These are phyloP conservation scores for Sinosuthora webbiana DNA, from an alignment of 2,113 vertebrate genomes.

Conservation along the genomic window DNA sequence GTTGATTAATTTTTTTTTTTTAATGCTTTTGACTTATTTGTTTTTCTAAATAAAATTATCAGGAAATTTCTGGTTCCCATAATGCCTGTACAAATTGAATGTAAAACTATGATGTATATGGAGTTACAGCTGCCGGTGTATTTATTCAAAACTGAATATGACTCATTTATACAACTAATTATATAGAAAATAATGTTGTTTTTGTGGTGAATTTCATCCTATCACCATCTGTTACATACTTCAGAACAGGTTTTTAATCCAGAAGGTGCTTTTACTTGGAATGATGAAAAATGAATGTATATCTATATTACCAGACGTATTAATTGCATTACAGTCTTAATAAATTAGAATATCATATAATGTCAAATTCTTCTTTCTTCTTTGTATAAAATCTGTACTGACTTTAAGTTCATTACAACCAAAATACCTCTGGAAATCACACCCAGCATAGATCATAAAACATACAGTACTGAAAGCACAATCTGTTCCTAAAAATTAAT, in stretches of 20 bases:
- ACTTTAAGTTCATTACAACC: not conserved
- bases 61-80: not conserved
- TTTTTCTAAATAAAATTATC: not conserved
- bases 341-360: not conserved
- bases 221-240: slow-evolving; percentile 12
- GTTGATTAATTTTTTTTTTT: not conserved
- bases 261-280: not conserved
- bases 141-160: not conserved
- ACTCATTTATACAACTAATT: not conserved
- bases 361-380: not conserved
- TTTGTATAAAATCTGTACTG: not conserved
- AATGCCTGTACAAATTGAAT: not conserved
- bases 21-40: not conserved
- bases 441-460: not conserved
- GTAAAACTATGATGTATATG: not conserved
- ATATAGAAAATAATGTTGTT: not conserved
- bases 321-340: not conserved
- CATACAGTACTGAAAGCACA: not conserved
- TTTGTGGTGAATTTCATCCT: not conserved
- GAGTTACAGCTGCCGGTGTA: not conserved
- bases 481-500: not conserved
- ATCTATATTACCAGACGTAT: not conserved
- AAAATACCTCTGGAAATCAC: not conserved
- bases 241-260: slow-evolving; percentile 6
- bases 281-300: not conserved